Evolutionary conservation across 1,140 invertebrate genomes (phyloP).

Genomic region (Sinonovacula constricta): DNA sequence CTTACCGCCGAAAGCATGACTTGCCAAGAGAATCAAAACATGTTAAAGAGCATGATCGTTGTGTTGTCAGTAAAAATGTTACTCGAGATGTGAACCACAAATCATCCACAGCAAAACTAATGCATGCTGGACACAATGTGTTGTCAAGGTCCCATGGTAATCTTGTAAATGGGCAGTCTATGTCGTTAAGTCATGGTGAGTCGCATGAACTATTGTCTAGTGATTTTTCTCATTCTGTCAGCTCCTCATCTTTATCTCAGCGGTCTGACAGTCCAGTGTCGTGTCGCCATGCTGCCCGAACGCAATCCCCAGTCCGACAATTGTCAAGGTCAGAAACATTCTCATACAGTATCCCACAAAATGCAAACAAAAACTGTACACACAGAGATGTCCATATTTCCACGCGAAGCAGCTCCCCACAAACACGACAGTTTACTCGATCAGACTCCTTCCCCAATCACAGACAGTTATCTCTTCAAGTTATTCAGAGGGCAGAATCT

Average conservation of each 20-base stretch:
- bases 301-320: constrained; percentile 33
- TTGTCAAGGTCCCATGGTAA: constrained; percentile 49
- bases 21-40: too few relatives aligned
- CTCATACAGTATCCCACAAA: constrained; percentile 45
- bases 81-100: neutral
- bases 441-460: constrained; percentile 15
- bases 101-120: neutral
- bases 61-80: neutral
- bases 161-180: constrained; percentile 15
- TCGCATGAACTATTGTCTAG: constrained; percentile 40
- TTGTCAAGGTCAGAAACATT: constrained; percentile 41
- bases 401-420: constrained; percentile 37
- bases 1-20: constrained; percentile 39
- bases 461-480: neutral
- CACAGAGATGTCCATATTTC: constrained; percentile 25
- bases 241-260: constrained; percentile 22
- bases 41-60: neutral
- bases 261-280: too few relatives aligned
- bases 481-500: constrained; percentile 20
- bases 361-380: constrained; percentile 1
- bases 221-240: constrained; percentile 40
- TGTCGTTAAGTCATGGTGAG: constrained; percentile 28
- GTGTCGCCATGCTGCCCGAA: neutral
- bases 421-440: constrained; percentile 20
- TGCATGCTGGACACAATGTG: constrained; percentile 38